Evolutionary conservation across 2,888 invertebrate species (phyloP), one percentile per base, ranked within the genome.

Genomic region (Andrena flavipes): DNA sequence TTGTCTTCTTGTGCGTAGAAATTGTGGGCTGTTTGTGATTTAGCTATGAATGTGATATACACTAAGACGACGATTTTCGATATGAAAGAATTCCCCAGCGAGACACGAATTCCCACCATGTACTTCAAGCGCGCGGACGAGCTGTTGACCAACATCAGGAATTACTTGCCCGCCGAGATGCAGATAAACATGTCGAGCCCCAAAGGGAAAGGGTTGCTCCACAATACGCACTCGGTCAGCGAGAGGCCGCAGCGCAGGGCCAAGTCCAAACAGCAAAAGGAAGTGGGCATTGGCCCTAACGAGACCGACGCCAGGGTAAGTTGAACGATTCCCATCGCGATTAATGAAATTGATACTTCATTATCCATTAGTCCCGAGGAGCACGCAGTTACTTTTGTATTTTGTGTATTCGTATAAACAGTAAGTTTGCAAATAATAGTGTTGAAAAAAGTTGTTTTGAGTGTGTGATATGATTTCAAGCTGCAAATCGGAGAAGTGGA

Each of bases 21-120:
- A 97, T 95, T 99, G 93, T 99, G 99, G 97, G 98, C 99, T 35
- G 96, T 98, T 72, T 99, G 99, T 95, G 99, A 99, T 95, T 95
- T 99, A 86, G 98, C 99, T 20, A 96, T 98, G 95, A 97, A 98
- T 67, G 95, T 99, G 91, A 96, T 99, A 88, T 96, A 97, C 95
- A 96, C 97, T 76, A 98, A 98, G 93, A 97, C 98, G 67, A 96
- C 96, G 72, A 97, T 96, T 92, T 98, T 98, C 94, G 98, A 98
- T 92, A 95, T 98, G 94, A 98, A 98, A 93, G 98, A 98, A 92
- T 97, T 97, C 94, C 97, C 98, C 7, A 96, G 97, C 59, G 97
- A 98, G 93, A 96, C 97, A 72, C 95, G 97, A 92, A 96, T 99
- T 93, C 98, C 98, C 84, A 96, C 97, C 69, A 98, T 98, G 97